phyloP scores from a whole-genome alignment of 1,140 invertebrate genomes.

The Drosophila mayri region DNA sequence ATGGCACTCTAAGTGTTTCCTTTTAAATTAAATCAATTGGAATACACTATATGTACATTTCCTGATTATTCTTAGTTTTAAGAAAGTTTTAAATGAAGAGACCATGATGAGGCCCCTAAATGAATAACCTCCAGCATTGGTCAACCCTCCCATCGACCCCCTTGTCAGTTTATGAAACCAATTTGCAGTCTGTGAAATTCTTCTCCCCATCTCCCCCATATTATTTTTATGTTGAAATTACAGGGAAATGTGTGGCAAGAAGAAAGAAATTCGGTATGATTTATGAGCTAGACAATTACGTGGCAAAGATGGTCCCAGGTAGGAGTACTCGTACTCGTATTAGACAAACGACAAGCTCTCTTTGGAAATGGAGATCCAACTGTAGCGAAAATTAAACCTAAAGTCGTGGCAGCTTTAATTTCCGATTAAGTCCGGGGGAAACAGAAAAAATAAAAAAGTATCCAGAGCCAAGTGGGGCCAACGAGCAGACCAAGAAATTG shows the following conservation, averaged over 20 bases:
- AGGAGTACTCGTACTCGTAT: constrained; percentile 42
- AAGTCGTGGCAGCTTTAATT: constrained; percentile 83
- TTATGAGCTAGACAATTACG: constrained; percentile 79
- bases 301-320: constrained; percentile 72
- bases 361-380: constrained; percentile 45
- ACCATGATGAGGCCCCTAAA: neutral
- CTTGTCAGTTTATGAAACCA: constrained; percentile 40
- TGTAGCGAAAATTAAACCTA: constrained; percentile 73
- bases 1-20: neutral
- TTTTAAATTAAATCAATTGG: neutral
- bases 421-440: constrained; percentile 72
- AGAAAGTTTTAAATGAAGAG: neutral
- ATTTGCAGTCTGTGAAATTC: constrained; percentile 67
- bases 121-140: no score
- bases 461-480: constrained; percentile 46
- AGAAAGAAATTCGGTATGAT: constrained; percentile 70
- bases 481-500: constrained; percentile 74
- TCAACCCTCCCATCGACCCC: constrained; percentile 2
- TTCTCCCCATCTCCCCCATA: neutral
- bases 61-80: no score
- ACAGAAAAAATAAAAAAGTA: constrained; percentile 17
- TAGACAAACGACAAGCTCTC: constrained; percentile 23
- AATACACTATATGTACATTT: neutral
- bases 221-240: constrained; percentile 56
- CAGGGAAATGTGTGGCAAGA: constrained; percentile 60